Conservation (phyloP, 2,113 vertebrate species). For the Setophaga kirtlandii region DNA sequence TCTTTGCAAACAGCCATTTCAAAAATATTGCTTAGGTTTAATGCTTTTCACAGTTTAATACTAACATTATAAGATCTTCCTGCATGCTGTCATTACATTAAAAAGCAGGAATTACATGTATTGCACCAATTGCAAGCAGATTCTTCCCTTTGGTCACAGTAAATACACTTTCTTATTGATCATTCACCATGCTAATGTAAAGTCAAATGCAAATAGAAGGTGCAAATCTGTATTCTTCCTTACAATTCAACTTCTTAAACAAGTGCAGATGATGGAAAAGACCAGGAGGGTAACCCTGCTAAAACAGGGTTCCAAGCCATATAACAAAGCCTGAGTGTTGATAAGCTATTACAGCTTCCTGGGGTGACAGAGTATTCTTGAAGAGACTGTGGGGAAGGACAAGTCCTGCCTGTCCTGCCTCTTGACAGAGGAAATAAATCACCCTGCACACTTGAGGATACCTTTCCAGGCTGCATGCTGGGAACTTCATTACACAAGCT, state of each 20-base stretch:
- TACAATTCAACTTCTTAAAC: constrained; percentile 10
- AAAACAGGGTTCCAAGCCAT: constrained; percentile 52
- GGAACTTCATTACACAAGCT: constrained; percentile 99
- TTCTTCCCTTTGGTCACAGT: not conserved
- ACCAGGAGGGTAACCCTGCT: constrained; percentile 34
- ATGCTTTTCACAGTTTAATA: not conserved
- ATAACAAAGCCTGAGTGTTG: not conserved
- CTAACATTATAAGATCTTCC: not conserved
- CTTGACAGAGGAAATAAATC: constrained; percentile 99
- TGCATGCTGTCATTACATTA: not conserved
- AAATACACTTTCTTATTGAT: not conserved
- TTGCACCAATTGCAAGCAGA: not conserved
- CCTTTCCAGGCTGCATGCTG: constrained; percentile 94
- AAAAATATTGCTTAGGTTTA: not conserved
- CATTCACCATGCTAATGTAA: not conserved
- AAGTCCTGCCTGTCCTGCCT: constrained; percentile 96
- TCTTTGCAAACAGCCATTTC: not conserved
- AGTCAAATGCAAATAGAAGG: not conserved
- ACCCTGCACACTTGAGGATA: constrained; percentile 95
- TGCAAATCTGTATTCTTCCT: not conserved
- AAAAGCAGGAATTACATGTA: not conserved
- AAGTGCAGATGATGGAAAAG: constrained; percentile 18
- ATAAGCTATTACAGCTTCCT: constrained; percentile 68
- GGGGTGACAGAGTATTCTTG: constrained; percentile 80
- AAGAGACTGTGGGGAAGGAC: constrained; percentile 88